These are phyloP conservation scores for Theodoxus fluviatilis DNA, from an alignment of 2,888 invertebrate genomes.

Conservation along the genomic window DNA sequence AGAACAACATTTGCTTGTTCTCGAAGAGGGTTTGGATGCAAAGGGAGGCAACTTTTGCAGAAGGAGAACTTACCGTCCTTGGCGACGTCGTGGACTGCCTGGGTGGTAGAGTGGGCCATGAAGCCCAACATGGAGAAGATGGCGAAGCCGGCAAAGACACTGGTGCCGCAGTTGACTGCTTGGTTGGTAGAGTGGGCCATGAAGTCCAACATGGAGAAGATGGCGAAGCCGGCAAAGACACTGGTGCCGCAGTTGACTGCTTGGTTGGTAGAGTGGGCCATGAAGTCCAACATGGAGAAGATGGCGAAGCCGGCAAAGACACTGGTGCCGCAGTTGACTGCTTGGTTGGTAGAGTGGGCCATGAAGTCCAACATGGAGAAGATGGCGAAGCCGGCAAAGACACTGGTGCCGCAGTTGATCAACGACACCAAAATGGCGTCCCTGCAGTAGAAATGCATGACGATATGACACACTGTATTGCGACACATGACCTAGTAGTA, in stretches of 20 bases:
- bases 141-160: constrained; percentile 63
- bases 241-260: constrained; percentile 63
- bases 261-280: constrained; percentile 62
- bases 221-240: constrained; percentile 63
- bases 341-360: constrained; percentile 55
- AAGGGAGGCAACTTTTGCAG: no score
- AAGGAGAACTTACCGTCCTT: constrained; percentile 46
- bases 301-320: constrained; percentile 64
- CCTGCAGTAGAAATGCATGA: no score
- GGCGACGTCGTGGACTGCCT: constrained; percentile 59
- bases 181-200: constrained; percentile 63
- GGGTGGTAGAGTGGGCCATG: constrained; percentile 62
- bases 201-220: constrained; percentile 70
- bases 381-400: constrained; percentile 58
- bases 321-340: constrained; percentile 55
- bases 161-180: constrained; percentile 63
- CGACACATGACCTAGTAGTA: no score
- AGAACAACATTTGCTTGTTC: no score
- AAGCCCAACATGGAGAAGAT: constrained; percentile 71
- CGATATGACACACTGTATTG: not conserved
- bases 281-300: constrained; percentile 70
- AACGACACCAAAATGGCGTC: constrained; percentile 53
- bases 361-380: constrained; percentile 70
- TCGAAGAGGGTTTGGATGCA: no score
- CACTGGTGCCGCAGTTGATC: constrained; percentile 53